Evolutionary conservation across 1,140 invertebrate genomes (phyloP).

Genomic region (Psilanteris sp.): DNA sequence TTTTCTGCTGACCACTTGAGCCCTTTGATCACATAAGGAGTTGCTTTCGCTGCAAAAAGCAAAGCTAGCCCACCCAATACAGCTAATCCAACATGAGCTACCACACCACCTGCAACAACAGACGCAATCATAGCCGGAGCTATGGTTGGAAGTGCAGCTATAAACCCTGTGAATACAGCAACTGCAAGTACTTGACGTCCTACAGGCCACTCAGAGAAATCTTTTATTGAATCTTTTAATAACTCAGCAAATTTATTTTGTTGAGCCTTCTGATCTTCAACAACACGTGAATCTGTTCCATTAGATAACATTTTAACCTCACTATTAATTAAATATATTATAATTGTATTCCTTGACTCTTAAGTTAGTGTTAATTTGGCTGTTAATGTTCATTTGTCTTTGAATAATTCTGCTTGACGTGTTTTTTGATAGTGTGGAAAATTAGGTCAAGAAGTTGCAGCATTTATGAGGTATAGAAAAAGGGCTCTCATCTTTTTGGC

Average conservation of each 20-base stretch:
- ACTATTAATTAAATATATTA: constrained; percentile 39
- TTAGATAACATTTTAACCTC: constrained; percentile 33
- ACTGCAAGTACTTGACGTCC: too few species aligned
- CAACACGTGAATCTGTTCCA: constrained; percentile 11
- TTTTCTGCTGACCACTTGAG: constrained; percentile 32
- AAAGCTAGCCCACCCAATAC: too few species aligned
- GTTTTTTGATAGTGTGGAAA: constrained; percentile 27
- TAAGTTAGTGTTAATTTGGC: constrained; percentile 32
- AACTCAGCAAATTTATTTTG: constrained; percentile 6
- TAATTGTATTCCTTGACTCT: constrained; percentile 25
- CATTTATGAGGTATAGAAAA: constrained; percentile 32
- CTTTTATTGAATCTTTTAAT: too few species aligned
- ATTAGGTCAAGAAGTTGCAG: constrained; percentile 22
- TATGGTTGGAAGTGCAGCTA: too few species aligned
- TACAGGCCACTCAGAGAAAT: too few species aligned
- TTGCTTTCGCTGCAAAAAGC: constrained; percentile 2
- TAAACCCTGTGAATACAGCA: too few species aligned
- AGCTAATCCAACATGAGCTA: too few species aligned
- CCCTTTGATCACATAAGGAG: constrained; percentile 4
- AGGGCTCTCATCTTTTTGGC: constrained; percentile 26
- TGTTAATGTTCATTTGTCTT: constrained; percentile 26
- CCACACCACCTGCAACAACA: too few species aligned
- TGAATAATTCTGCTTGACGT: constrained; percentile 32
- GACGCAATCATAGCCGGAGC: too few species aligned
- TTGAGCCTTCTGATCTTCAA: constrained; percentile 1